These are phyloP conservation scores for Dysdera silvatica DNA, from an alignment of 1,140 invertebrate genomes.

Conservation along the genomic window DNA sequence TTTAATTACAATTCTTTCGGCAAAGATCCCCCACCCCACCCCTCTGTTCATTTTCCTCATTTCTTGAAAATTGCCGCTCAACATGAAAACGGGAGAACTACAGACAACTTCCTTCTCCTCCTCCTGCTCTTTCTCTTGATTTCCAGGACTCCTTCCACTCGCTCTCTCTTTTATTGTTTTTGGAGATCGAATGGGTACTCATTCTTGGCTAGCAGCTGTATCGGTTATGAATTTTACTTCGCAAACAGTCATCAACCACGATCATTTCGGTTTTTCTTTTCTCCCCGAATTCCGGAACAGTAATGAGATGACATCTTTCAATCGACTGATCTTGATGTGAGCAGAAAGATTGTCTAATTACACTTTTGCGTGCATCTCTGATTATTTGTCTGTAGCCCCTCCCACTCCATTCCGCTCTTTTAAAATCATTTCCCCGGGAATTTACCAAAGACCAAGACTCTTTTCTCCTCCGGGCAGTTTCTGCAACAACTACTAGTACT, in stretches of 20 bases:
- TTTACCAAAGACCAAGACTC: slow-evolving; percentile 10
- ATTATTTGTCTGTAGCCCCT: slow-evolving; percentile 4
- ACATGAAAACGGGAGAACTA: slow-evolving; percentile 17
- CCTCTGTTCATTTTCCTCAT: background rate
- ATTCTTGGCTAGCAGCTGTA: too few species aligned
- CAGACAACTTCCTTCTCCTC: background rate
- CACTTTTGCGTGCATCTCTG: slow-evolving; percentile 25
- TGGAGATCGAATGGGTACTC: slow-evolving; percentile 25
- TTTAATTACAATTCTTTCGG: slow-evolving; percentile 16
- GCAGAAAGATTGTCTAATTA: slow-evolving; percentile 30
- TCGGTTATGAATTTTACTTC: too few species aligned
- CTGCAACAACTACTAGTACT: too few species aligned
- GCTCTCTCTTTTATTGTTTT: slow-evolving; percentile 16
- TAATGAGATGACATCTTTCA: slow-evolving; percentile 27
- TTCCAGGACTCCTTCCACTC: background rate
- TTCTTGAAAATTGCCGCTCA: slow-evolving; percentile 19
- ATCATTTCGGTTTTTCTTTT: slow-evolving; percentile 23
- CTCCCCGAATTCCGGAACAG: slow-evolving; percentile 14
- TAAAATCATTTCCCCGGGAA: slow-evolving; percentile 23
- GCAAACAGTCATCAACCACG: slow-evolving; percentile 13
- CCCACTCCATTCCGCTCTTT: slow-evolving; percentile 3
- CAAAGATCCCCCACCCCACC: background rate
- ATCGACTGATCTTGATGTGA: too few species aligned
- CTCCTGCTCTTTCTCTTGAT: background rate
- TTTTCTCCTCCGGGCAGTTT: background rate